Conservation (phyloP, 2,888 invertebrate genomes). For the Dichetophora obliterata region DNA sequence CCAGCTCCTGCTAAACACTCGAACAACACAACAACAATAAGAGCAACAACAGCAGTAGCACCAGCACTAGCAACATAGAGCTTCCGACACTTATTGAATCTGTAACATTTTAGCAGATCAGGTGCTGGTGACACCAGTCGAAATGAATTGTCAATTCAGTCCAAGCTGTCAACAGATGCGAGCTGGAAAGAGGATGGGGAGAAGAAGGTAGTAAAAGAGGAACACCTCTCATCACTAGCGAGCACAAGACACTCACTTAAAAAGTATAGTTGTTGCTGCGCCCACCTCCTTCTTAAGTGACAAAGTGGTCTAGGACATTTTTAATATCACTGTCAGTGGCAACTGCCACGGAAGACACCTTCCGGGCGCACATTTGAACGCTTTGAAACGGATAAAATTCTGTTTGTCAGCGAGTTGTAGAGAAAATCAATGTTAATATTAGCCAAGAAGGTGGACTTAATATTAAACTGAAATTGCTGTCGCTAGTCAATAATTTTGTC, state of each 20-base stretch:
- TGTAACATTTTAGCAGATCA: conserved; percentile 28
- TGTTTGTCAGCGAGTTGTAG: no score
- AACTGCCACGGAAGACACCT: background rate
- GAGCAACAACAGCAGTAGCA: background rate
- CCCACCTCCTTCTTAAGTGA: background rate
- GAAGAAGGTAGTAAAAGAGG: background rate
- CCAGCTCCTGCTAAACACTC: background rate
- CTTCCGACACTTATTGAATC: conserved; percentile 35
- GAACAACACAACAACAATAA: background rate
- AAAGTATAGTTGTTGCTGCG: background rate
- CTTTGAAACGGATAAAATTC: background rate
- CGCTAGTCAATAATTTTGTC: no score
- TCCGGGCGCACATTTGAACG: background rate
- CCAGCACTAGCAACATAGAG: background rate
- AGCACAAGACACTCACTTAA: no score
- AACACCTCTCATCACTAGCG: background rate
- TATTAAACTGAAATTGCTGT: no score
- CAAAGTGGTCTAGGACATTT: background rate
- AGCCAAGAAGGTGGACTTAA: no score
- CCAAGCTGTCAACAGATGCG: conserved; percentile 30
- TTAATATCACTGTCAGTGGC: conserved; percentile 29
- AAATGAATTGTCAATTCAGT: conserved; percentile 39
- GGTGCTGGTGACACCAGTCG: conserved; percentile 43
- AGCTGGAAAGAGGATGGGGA: conserved; percentile 15
- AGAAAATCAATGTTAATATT: no score